Conservation (phyloP, 2,113 vertebrate species). For the Otis tarda region DNA sequence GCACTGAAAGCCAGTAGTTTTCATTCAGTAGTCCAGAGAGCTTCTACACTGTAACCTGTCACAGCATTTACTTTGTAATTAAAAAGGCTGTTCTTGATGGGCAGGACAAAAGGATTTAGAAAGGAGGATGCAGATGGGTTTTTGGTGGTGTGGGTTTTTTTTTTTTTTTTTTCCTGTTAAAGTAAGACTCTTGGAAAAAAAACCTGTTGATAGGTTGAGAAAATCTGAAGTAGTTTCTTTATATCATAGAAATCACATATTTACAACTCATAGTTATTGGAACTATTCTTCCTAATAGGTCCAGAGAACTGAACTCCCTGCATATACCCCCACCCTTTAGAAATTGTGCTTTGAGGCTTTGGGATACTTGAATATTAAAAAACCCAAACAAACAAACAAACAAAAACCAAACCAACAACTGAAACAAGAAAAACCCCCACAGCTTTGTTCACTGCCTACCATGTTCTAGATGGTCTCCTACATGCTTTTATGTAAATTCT, state of each 20-base stretch:
- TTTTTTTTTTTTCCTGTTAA: background rate
- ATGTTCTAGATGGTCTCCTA: background rate
- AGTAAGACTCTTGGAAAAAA: background rate
- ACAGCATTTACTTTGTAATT: background rate
- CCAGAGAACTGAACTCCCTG: background rate
- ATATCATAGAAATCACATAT: background rate
- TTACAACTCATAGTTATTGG: fast-evolving
- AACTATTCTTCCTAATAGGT: background rate
- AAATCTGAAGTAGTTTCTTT: background rate
- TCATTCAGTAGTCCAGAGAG: background rate
- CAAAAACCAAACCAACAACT: background rate
- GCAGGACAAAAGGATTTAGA: background rate
- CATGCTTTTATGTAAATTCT: background rate
- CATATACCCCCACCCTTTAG: background rate
- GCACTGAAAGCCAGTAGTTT: background rate
- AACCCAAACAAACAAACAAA: background rate
- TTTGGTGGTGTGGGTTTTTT: background rate
- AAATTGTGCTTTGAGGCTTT: background rate
- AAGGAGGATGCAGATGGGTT: background rate
- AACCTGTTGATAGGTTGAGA: background rate
- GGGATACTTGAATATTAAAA: background rate
- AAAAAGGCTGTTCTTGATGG: background rate
- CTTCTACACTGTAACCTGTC: background rate
- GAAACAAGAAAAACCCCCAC: background rate
- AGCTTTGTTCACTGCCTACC: background rate